Evolutionary conservation across 2,888 invertebrate genomes (phyloP).

Genomic region (Erynnis tages): DNA sequence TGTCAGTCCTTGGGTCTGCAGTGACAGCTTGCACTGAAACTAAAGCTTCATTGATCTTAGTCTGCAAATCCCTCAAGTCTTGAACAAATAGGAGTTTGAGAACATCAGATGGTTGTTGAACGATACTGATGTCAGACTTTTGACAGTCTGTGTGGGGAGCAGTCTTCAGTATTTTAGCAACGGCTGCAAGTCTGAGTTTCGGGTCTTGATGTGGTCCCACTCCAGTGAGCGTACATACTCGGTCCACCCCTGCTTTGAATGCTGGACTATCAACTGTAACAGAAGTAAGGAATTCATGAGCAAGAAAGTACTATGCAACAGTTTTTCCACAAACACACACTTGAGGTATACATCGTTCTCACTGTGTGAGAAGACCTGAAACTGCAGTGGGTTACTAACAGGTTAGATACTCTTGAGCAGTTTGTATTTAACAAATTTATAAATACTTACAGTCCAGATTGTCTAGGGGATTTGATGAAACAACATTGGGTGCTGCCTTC

Average conservation of each 20-base stretch:
- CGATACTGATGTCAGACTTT: constrained; percentile 52
- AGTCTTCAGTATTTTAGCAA: constrained; percentile 90
- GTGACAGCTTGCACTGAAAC: constrained; percentile 96
- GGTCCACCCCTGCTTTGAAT: constrained; percentile 91
- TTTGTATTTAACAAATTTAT: background rate
- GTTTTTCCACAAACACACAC: too few relatives aligned
- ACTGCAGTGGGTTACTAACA: too few relatives aligned
- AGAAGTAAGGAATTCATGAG: too few relatives aligned
- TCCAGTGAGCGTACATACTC: constrained; percentile 85
- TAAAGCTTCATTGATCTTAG: constrained; percentile 95
- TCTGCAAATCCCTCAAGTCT: constrained; percentile 93
- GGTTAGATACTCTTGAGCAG: background rate
- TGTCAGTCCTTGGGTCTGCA: constrained; percentile 98
- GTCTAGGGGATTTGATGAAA: constrained; percentile 91
- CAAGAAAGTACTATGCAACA: too few relatives aligned
- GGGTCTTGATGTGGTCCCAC: constrained; percentile 72
- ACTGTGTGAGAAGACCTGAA: too few relatives aligned
- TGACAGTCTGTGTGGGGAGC: constrained; percentile 87
- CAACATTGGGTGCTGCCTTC: constrained; percentile 85
- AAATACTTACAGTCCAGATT: constrained; percentile 90
- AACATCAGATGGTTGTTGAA: constrained; percentile 83
- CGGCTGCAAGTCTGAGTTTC: constrained; percentile 71
- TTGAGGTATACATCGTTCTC: too few relatives aligned
- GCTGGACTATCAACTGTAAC: constrained; percentile 88
- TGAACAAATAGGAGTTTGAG: constrained; percentile 90